phyloP scores from a whole-genome alignment of 2,797 vertebrate species.

The Nasua narica region DNA sequence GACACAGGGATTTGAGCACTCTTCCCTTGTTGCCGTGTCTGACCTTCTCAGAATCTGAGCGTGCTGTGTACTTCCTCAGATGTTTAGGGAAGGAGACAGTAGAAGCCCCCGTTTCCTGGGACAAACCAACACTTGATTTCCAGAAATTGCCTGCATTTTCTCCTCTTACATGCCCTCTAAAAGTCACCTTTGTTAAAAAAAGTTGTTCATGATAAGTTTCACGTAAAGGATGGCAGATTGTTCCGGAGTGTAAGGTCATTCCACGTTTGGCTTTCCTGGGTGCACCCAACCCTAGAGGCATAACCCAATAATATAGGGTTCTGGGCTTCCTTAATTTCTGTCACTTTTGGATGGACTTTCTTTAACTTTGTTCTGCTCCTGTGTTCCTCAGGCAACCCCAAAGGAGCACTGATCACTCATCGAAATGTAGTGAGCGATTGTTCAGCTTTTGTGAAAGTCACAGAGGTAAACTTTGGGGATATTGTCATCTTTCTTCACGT shows the following conservation, averaged over 20 bases:
- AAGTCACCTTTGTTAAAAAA: not conserved
- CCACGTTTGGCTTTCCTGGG: not conserved
- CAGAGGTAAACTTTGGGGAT: slow-evolving; percentile 83
- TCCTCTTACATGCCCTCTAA: not conserved
- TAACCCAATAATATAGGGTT: not conserved
- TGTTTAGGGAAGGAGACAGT: not conserved
- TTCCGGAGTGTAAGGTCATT: not conserved
- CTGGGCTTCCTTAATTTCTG: not conserved
- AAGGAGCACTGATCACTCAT: slow-evolving; percentile 87
- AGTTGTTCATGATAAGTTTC: not conserved
- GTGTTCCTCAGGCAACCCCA: slow-evolving; percentile 84
- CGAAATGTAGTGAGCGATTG: slow-evolving; percentile 84
- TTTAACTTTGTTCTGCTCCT: not conserved
- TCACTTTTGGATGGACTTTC: not conserved
- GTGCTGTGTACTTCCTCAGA: not conserved
- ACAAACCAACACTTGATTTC: not conserved
- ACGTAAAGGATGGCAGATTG: not conserved
- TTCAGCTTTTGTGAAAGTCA: slow-evolving; percentile 85
- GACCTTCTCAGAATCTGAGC: not conserved
- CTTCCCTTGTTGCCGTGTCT: not conserved
- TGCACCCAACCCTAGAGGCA: not conserved
- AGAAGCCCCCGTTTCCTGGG: not conserved
- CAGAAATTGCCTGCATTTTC: not conserved
- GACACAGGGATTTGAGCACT: not conserved
- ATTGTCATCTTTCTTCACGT: not conserved